Conservation (phyloP, 2,888 invertebrate genomes). For the Leistus spinibarbis region DNA sequence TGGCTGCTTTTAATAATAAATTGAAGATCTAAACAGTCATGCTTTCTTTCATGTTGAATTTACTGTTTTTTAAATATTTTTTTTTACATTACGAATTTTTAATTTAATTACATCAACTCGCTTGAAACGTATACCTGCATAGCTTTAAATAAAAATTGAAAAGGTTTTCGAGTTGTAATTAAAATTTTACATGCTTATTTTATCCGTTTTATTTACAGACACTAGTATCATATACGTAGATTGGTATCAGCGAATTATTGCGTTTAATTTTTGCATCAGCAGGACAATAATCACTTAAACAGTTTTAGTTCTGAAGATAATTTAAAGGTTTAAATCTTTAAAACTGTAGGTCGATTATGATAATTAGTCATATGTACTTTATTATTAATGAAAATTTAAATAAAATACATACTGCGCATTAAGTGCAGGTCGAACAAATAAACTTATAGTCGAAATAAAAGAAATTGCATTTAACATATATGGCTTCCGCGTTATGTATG, state of each 20-base stretch:
- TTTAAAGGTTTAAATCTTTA: no score
- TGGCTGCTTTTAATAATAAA: neutral
- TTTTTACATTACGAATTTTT: neutral
- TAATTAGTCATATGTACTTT: no score
- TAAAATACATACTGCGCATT: no score
- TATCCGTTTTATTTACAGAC: neutral
- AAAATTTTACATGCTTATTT: neutral
- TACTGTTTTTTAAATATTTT: neutral
- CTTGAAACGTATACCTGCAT: neutral
- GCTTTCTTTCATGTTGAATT: neutral
- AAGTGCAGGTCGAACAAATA: no score
- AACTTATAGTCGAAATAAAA: no score
- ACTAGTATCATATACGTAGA: neutral
- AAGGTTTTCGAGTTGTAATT: neutral
- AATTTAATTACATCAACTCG: neutral
- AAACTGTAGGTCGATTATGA: no score
- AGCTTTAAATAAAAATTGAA: neutral
- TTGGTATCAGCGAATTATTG: neutral
- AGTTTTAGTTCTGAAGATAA: no score
- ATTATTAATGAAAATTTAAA: no score
- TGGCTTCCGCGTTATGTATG: neutral
- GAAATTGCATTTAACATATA: neutral
- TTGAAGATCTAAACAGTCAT: neutral
- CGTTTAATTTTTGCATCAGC: neutral
- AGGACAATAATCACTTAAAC: no score